Evolutionary conservation across 2,113 vertebrate species (phyloP).

Genomic region (Okapia johnstoni): DNA sequence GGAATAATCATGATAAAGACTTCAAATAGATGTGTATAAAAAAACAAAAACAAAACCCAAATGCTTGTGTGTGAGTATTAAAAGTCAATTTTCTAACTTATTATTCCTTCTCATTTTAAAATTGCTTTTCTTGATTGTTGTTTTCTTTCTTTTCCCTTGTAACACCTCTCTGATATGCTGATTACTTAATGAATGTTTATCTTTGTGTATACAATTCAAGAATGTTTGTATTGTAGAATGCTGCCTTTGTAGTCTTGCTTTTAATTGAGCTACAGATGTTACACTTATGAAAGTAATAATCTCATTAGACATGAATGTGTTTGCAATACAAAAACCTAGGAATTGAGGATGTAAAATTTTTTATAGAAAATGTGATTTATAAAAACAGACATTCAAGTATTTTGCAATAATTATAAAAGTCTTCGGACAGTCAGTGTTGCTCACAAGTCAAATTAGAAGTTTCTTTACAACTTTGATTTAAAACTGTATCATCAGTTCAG

Average conservation of each 20-base stretch:
- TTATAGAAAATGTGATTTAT: background rate
- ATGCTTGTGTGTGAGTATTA: background rate
- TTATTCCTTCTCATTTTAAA: background rate
- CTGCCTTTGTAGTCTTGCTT: background rate
- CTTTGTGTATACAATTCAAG: conserved; percentile 15
- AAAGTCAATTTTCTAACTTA: conserved; percentile 22
- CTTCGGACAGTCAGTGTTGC: background rate
- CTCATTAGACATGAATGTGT: conserved; percentile 10
- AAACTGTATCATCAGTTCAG: background rate
- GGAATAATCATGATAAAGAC: background rate
- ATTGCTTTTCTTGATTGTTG: conserved; percentile 32
- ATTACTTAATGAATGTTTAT: conserved; percentile 49
- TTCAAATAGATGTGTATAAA: background rate
- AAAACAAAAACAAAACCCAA: background rate
- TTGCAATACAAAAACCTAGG: conserved; percentile 12
- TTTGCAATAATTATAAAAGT: background rate
- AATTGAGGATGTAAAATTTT: background rate
- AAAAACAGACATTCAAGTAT: background rate
- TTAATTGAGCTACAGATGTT: conserved; percentile 51
- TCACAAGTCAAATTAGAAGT: background rate
- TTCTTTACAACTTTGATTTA: background rate
- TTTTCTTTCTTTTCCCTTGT: background rate
- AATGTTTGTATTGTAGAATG: conserved; percentile 48
- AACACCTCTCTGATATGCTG: conserved; percentile 31
- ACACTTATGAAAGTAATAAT: conserved; percentile 10